phyloP scores from a whole-genome alignment of 92 coral and sea anemone genomes.

The Zoanthus sociatus region DNA sequence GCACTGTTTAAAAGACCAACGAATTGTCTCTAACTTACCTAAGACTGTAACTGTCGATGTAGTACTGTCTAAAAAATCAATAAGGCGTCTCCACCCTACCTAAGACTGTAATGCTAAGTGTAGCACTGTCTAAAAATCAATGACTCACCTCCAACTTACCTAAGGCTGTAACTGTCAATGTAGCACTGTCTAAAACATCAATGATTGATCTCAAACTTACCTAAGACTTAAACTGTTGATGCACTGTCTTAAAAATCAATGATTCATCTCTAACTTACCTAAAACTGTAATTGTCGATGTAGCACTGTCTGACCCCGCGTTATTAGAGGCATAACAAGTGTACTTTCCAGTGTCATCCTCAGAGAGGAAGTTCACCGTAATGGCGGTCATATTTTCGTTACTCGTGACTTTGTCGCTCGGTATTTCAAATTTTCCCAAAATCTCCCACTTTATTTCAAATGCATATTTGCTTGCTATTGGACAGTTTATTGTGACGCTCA shows the following conservation, averaged over 20 bases:
- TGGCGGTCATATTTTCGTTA: slow-evolving; percentile 37
- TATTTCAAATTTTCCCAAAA: slow-evolving; percentile 35
- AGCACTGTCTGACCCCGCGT: slow-evolving; percentile 71
- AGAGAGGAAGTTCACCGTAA: slow-evolving; percentile 38
- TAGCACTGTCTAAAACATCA: not conserved
- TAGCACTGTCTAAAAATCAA: slow-evolving; percentile 48
- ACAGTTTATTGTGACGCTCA: slow-evolving; percentile 71
- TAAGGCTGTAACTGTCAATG: slow-evolving; percentile 21
- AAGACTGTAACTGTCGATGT: slow-evolving; percentile 41
- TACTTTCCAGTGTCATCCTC: slow-evolving; percentile 49
- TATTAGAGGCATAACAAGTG: slow-evolving; percentile 56
- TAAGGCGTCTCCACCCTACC: slow-evolving; percentile 13
- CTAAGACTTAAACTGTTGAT: slow-evolving; percentile 34
- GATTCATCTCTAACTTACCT: slow-evolving; percentile 15
- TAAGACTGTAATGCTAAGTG: slow-evolving; percentile 55
- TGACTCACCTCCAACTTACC: slow-evolving; percentile 8
- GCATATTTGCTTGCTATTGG: slow-evolving; percentile 67
- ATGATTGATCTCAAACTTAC: not conserved
- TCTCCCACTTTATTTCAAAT: slow-evolving; percentile 66
- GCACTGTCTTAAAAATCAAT: slow-evolving; percentile 50
- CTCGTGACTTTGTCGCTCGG: not conserved
- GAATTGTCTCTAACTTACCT: not conserved
- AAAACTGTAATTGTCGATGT: slow-evolving; percentile 60
- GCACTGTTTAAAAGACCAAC: slow-evolving; percentile 42
- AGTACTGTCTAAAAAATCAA: slow-evolving; percentile 47